These are phyloP conservation scores for Teleiodes luculella DNA, from an alignment of 2,888 invertebrate species.

Conservation along the genomic window DNA sequence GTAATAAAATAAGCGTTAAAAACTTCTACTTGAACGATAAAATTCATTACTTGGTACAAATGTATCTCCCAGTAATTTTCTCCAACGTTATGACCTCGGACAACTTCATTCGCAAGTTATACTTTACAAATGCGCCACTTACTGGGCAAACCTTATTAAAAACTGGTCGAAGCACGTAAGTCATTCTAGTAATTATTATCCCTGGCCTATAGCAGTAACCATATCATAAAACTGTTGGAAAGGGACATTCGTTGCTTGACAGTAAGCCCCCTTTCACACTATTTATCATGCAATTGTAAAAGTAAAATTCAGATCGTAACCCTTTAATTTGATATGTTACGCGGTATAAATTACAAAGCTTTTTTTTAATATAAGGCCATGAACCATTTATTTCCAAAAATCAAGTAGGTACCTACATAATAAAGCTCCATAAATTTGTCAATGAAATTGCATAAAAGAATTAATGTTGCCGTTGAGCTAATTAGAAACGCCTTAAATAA, in stretches of 20 bases:
- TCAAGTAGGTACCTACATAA: neutral
- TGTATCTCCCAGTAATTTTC: neutral
- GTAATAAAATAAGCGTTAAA: no score
- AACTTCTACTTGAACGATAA: no score
- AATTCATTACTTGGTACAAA: no score
- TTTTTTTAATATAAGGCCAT: no score
- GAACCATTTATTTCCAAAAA: neutral
- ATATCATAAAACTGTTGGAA: slow-evolving; percentile 1
- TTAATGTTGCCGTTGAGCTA: neutral
- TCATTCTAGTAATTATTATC: slow-evolving; percentile 11
- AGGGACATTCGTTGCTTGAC: neutral
- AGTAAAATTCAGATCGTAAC: no score
- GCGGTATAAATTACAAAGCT: no score
- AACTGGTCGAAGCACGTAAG: slow-evolving; percentile 25
- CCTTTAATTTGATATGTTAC: no score
- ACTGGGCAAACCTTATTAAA: slow-evolving; percentile 25
- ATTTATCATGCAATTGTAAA: no score
- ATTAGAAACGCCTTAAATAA: neutral
- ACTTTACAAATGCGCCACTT: slow-evolving; percentile 19
- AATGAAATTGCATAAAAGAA: neutral
- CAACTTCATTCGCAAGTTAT: neutral
- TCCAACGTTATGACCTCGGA: neutral
- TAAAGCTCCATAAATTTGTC: neutral
- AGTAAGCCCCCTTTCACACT: no score
- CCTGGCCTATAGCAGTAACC: neutral